Conservation (phyloP, 2,113 vertebrate genomes). For the Baryphthengus martii region DNA sequence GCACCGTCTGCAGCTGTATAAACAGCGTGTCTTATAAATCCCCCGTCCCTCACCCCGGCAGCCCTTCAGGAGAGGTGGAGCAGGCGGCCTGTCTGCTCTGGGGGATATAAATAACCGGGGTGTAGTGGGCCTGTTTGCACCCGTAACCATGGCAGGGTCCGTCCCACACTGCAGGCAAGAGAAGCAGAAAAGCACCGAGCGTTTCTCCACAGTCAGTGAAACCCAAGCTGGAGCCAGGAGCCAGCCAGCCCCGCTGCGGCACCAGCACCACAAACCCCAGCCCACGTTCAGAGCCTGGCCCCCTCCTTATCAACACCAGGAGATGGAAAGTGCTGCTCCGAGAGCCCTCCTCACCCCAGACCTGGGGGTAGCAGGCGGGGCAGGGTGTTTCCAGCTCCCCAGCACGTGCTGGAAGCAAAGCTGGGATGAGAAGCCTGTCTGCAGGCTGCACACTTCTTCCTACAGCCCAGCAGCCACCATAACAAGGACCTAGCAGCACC, state of each 20-base stretch:
- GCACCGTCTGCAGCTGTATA: not conserved
- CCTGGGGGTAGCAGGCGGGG: accelerated
- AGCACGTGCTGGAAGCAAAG: not conserved
- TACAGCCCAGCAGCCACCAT: not conserved
- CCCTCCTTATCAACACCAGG: accelerated
- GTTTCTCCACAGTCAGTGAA: not conserved
- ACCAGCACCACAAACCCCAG: not conserved
- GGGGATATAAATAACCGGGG: slow-evolving; percentile 59
- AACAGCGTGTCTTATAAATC: slow-evolving; percentile 35
- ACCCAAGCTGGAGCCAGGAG: accelerated
- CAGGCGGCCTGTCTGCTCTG: not conserved
- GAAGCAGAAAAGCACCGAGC: not conserved
- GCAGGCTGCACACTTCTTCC: not conserved
- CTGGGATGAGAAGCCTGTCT: not conserved
- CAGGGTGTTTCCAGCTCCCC: accelerated
- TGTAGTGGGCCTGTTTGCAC: slow-evolving; percentile 25
- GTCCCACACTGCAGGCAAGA: not conserved
- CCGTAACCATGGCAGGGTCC: slow-evolving; percentile 52
- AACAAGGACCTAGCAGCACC: not conserved
- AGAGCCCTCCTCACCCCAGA: not conserved
- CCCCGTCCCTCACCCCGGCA: not conserved
- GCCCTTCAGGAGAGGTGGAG: slow-evolving; percentile 21
- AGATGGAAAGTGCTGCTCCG: not conserved
- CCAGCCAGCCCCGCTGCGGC: accelerated
- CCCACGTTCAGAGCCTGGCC: accelerated